Evolutionary conservation across 1,140 invertebrate genomes (phyloP).

Genomic region (Drepana arcuata): DNA sequence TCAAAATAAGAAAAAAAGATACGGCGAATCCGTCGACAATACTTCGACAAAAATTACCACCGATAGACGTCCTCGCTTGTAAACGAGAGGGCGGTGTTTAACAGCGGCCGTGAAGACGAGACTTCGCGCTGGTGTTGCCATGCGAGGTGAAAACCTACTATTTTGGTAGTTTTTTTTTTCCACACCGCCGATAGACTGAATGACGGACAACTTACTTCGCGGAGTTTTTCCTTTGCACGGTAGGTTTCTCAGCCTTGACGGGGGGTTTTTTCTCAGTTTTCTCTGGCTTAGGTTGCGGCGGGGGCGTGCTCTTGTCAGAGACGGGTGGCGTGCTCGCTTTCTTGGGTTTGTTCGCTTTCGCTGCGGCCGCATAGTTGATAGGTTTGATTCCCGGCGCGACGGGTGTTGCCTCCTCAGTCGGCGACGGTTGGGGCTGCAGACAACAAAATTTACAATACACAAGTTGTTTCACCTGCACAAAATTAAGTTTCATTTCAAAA

Average conservation of each 20-base stretch:
- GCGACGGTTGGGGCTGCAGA: constrained; percentile 24
- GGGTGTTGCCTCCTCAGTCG: constrained; percentile 17
- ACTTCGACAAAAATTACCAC: too few species aligned
- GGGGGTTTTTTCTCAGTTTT: constrained; percentile 13
- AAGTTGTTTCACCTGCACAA: not conserved
- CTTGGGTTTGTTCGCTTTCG: constrained; percentile 49
- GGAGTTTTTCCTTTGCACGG: constrained; percentile 46
- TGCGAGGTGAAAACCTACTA: too few species aligned
- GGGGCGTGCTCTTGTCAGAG: constrained; percentile 11
- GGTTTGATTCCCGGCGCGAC: constrained; percentile 30
- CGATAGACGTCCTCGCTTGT: too few species aligned
- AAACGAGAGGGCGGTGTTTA: too few species aligned
- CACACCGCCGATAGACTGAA: too few species aligned
- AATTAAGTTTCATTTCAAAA: not conserved
- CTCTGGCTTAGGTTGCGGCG: constrained; percentile 9
- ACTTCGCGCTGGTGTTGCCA: too few species aligned
- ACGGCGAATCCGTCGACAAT: too few species aligned
- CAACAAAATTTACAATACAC: not conserved
- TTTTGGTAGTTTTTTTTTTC: too few species aligned
- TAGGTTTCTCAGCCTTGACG: constrained; percentile 13
- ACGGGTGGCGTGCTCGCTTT: constrained; percentile 24
- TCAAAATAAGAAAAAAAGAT: too few species aligned
- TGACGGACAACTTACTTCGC: too few species aligned
- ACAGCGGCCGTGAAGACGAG: too few species aligned
- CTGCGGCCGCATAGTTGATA: constrained; percentile 59